Evolutionary conservation across 2,888 invertebrate species (phyloP).

Genomic region (Embidobia sp.): DNA sequence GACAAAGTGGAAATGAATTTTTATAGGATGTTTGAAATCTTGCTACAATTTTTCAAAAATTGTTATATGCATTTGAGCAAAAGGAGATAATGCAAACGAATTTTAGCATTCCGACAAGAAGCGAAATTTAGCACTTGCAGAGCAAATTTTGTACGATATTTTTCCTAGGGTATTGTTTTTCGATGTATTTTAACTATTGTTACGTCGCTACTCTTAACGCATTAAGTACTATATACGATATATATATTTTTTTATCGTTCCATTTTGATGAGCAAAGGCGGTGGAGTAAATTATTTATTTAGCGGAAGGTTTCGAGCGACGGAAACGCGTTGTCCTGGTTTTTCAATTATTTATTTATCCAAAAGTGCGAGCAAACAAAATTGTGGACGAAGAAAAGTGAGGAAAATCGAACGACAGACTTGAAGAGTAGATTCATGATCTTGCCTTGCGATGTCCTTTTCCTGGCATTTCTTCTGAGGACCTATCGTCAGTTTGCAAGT

Average conservation of each 20-base stretch:
- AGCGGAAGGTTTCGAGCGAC: conserved; percentile 69
- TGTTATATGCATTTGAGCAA: conserved; percentile 26
- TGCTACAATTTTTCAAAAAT: conserved; percentile 35
- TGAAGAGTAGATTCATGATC: conserved; percentile 12
- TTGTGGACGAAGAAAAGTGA: conserved; percentile 25
- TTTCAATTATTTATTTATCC: conserved; percentile 67
- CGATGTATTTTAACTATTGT: conserved; percentile 24
- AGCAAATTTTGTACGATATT: conserved; percentile 33
- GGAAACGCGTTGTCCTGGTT: conserved; percentile 67
- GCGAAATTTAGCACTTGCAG: conserved; percentile 3
- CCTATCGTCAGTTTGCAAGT: no score
- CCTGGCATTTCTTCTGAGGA: conserved; percentile 45
- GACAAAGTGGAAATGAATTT: conserved; percentile 19
- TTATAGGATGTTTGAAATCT: conserved; percentile 35
- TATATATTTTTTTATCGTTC: conserved; percentile 40
- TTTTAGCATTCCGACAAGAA: conserved; percentile 6
- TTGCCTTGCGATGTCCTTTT: conserved; percentile 65
- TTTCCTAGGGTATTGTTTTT: conserved; percentile 42
- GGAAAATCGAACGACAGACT: conserved; percentile 56
- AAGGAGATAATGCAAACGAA: not conserved
- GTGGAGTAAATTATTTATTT: conserved; percentile 38
- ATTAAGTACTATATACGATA: conserved; percentile 16
- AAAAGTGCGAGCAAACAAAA: conserved; percentile 15
- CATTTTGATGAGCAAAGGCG: conserved; percentile 1
- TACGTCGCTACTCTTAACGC: conserved; percentile 16